These are phyloP conservation scores for Helogale parvula DNA, from an alignment of 2,113 vertebrate genomes.

Conservation along the genomic window DNA sequence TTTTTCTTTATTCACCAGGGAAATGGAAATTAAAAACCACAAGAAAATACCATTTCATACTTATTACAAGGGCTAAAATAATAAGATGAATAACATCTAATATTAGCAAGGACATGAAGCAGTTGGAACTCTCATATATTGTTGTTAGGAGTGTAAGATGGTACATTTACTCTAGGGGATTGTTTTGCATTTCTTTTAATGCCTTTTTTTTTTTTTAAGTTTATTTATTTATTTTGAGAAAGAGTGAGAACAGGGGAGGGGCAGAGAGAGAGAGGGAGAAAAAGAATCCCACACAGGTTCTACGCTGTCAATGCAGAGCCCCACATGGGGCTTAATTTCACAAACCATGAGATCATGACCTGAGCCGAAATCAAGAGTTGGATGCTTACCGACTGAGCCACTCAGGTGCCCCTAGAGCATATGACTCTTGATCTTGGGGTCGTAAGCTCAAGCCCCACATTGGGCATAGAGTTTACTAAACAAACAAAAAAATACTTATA, in stretches of 20 bases:
- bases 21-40: neutral
- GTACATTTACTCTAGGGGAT: neutral
- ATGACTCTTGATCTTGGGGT: neutral
- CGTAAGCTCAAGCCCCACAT: neutral
- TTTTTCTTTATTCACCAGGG: neutral
- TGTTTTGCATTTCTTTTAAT: neutral
- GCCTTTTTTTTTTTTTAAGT: no score
- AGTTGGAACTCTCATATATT: neutral
- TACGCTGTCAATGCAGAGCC: no score
- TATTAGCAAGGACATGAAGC: neutral
- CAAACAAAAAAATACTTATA: neutral
- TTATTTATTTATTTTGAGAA: no score
- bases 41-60: neutral
- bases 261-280: no score
- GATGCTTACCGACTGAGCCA: no score
- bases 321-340: no score
- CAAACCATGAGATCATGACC: no score
- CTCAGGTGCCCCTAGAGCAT: neutral
- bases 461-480: neutral
- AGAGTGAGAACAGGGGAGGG: no score
- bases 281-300: no score
- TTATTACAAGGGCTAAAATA: neutral
- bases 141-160: neutral
- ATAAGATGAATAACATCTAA: neutral
- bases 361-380: no score